Conservation (phyloP, 2,113 vertebrate species). For the Emberiza fucata region DNA sequence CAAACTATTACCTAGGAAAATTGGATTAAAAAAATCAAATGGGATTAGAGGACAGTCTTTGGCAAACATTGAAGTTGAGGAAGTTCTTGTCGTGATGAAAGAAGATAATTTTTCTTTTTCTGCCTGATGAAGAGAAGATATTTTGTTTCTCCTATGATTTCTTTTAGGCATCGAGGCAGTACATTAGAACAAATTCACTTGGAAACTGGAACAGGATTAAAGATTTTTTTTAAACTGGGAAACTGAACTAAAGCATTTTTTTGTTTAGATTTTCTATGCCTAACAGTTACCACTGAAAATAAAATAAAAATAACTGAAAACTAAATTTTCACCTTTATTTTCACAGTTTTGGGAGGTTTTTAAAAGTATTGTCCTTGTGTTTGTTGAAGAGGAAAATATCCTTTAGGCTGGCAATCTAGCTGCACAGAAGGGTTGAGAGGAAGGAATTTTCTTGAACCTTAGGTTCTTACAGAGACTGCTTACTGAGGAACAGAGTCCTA, state of each 20-base stretch:
- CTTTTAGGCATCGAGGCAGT: not conserved
- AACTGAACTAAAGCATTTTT: not conserved
- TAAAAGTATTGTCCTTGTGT: not conserved
- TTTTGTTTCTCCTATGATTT: not conserved
- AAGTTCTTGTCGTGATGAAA: not conserved
- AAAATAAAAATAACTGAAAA: not conserved
- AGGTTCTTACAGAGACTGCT: not conserved
- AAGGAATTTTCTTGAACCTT: not conserved
- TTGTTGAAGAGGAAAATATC: not conserved
- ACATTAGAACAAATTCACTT: not conserved
- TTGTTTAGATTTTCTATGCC: not conserved
- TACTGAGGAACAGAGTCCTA: not conserved
- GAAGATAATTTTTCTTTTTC: not conserved
- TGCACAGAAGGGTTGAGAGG: not conserved
- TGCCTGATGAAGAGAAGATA: not conserved
- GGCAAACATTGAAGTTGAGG: not conserved
- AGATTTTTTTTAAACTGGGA: not conserved
- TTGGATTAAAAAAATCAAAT: not conserved
- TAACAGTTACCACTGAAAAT: not conserved
- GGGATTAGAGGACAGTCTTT: not conserved
- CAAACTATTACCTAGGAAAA: not conserved
- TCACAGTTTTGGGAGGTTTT: not conserved
- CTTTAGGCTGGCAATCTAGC: not conserved
- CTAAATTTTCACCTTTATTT: not conserved
- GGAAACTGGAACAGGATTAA: not conserved